A percentile compares a stretch with the other conserved stretches of the same genome.
phyloP scores from a whole-genome alignment of 2,888 invertebrate species.

The Xestia rhomboidea region DNA sequence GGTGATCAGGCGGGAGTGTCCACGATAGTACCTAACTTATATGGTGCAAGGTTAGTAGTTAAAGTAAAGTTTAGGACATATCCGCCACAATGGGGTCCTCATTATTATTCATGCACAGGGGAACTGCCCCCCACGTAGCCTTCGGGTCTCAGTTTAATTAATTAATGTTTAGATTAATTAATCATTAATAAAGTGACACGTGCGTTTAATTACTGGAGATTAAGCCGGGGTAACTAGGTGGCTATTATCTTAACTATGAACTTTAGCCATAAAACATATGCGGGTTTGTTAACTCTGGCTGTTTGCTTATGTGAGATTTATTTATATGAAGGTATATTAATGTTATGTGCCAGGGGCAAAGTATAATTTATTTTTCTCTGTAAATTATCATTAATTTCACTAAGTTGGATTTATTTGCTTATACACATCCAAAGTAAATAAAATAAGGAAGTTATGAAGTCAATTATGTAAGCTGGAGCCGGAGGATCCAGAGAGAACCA shows the following conservation, averaged over 20 bases:
- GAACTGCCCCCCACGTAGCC: conserved; percentile 51
- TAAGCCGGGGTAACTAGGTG: conserved; percentile 70
- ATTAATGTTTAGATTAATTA: conserved; percentile 63
- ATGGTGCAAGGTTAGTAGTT: not conserved
- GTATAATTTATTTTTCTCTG: not conserved
- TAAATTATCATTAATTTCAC: not conserved
- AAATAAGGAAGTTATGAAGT: not conserved
- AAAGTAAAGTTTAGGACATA: not conserved
- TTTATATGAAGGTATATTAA: conserved; percentile 19
- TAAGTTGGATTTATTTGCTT: not conserved
- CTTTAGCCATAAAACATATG: conserved; percentile 73
- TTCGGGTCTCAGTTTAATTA: conserved; percentile 33
- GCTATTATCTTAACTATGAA: conserved; percentile 73
- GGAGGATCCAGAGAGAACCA: too few relatives aligned
- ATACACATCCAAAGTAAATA: too few relatives aligned
- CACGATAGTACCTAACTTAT: too few relatives aligned
- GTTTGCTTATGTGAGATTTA: conserved; percentile 44
- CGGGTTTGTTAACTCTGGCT: conserved; percentile 71
- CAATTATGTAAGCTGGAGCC: too few relatives aligned
- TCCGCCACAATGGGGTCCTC: not conserved
- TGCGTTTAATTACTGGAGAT: conserved; percentile 78
- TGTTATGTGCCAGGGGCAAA: not conserved
- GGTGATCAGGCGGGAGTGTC: too few relatives aligned
- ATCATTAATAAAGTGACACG: conserved; percentile 76
- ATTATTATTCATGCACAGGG: conserved; percentile 41